A percentile compares a stretch with the other conserved stretches of the same genome.
Evolutionary conservation across 2,113 vertebrate genomes (phyloP).

Genomic region (Ondatra zibethicus): DNA sequence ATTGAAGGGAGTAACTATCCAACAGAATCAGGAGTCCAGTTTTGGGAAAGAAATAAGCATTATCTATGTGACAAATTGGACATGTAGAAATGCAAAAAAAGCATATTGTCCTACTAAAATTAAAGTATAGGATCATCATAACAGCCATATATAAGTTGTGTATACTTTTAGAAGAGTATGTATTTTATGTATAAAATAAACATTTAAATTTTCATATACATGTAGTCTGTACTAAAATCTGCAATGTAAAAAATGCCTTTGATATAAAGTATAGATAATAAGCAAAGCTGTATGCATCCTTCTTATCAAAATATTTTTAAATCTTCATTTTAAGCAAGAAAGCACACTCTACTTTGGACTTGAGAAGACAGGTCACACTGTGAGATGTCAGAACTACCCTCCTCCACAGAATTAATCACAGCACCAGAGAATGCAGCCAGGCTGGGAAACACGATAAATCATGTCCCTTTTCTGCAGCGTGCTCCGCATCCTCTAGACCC

Average conservation of each 20-base stretch:
- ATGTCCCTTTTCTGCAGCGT: neutral
- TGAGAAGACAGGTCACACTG: constrained; percentile 29
- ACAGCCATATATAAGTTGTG: neutral
- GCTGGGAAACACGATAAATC: neutral
- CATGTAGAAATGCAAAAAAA: constrained; percentile 28
- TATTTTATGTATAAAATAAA: neutral
- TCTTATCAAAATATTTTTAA: constrained; percentile 13
- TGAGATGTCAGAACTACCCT: constrained; percentile 17
- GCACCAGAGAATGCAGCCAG: neutral
- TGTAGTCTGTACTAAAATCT: constrained; percentile 28
- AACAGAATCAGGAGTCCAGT: constrained; percentile 4
- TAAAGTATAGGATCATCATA: neutral
- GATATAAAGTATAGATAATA: neutral
- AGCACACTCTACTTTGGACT: neutral
- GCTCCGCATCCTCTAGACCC: neutral
- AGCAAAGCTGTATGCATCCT: neutral
- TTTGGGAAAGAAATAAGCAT: neutral
- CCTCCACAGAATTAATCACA: neutral
- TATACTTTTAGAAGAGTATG: neutral
- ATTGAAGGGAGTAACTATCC: neutral
- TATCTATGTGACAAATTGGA: neutral
- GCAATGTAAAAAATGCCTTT: neutral
- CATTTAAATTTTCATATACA: neutral
- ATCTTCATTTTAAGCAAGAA: constrained; percentile 27
- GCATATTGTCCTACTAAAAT: neutral